A percentile compares a stretch with the other conserved stretches of the same genome.
phyloP scores from a whole-genome alignment of 2,888 invertebrate species.

The Sphaerolaimus hirsutus region DNA sequence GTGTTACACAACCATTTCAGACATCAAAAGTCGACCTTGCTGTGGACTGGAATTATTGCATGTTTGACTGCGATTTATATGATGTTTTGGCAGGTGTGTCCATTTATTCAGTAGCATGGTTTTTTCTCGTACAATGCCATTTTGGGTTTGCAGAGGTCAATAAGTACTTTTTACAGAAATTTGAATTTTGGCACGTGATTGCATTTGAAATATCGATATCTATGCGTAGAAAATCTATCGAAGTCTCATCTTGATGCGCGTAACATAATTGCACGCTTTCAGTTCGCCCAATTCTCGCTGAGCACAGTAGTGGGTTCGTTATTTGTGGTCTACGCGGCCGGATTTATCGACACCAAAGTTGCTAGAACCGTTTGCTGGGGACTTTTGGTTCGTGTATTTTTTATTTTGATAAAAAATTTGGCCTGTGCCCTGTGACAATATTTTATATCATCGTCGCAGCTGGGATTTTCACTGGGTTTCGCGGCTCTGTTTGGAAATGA shows the following conservation, averaged over 20 bases:
- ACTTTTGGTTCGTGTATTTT: slow-evolving; percentile 25
- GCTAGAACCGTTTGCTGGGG: slow-evolving; percentile 29
- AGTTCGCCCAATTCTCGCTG: slow-evolving; percentile 59
- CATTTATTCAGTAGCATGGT: too few relatives aligned
- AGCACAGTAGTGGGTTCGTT: slow-evolving; percentile 49
- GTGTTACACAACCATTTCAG: too few relatives aligned
- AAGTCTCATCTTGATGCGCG: too few relatives aligned
- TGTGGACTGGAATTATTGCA: slow-evolving; percentile 18
- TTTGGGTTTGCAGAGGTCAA: too few relatives aligned
- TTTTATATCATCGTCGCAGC: slow-evolving; percentile 22
- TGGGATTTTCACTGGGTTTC: slow-evolving; percentile 29
- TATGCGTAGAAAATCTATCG: too few relatives aligned
- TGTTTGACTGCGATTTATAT: slow-evolving; percentile 27
- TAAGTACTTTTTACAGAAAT: too few relatives aligned
- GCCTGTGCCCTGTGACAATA: not conserved
- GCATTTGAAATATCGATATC: too few relatives aligned
- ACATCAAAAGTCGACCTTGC: not conserved
- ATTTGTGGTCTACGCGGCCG: slow-evolving; percentile 40
- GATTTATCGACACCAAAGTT: slow-evolving; percentile 24
- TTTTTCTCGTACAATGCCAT: too few relatives aligned
- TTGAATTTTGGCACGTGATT: too few relatives aligned
- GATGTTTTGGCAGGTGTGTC: slow-evolving; percentile 32
- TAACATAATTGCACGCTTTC: too few relatives aligned
- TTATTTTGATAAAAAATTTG: not conserved
- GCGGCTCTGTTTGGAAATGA: slow-evolving; percentile 36